A percentile compares a stretch with the other conserved stretches of the same genome.
Evolutionary conservation across 1,140 invertebrate genomes (phyloP).

Genomic region (Andrena cerasifolii): DNA sequence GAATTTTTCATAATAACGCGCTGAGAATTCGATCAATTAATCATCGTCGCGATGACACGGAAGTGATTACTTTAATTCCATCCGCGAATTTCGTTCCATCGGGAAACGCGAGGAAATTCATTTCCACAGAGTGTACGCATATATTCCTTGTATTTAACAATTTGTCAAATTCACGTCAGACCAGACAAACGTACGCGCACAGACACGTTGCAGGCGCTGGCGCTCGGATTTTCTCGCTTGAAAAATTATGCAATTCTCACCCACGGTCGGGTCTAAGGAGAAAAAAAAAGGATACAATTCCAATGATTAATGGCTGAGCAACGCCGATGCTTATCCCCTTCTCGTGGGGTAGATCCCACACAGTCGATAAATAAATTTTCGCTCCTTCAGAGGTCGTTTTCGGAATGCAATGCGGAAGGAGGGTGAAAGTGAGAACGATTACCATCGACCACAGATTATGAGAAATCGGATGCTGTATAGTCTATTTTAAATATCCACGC

Average conservation of each 20-base stretch:
- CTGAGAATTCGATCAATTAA: too few relatives aligned
- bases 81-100: background rate
- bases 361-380: conserved; percentile 55
- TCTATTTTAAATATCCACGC: conserved; percentile 14
- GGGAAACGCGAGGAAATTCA: conserved; percentile 1
- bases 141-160: conserved; percentile 18
- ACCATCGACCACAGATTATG: conserved; percentile 44
- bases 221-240: conserved; percentile 36
- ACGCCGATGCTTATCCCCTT: conserved; percentile 46
- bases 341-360: background rate
- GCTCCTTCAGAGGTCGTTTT: conserved; percentile 31
- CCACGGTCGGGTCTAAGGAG: conserved; percentile 6
- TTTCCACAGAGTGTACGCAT: background rate
- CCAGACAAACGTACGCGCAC: conserved; percentile 1
- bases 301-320: conserved; percentile 56
- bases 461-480: conserved; percentile 19
- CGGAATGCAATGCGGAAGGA: conserved; percentile 28
- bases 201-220: background rate
- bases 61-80: background rate
- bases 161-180: conserved; percentile 40
- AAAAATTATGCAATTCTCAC: conserved; percentile 60
- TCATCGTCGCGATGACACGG: too few relatives aligned
- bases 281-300: conserved; percentile 29
- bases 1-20: too few relatives aligned
- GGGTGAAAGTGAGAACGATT: conserved; percentile 41